Conservation (phyloP, 2,888 invertebrate species). For the Odontomyia ornata region DNA sequence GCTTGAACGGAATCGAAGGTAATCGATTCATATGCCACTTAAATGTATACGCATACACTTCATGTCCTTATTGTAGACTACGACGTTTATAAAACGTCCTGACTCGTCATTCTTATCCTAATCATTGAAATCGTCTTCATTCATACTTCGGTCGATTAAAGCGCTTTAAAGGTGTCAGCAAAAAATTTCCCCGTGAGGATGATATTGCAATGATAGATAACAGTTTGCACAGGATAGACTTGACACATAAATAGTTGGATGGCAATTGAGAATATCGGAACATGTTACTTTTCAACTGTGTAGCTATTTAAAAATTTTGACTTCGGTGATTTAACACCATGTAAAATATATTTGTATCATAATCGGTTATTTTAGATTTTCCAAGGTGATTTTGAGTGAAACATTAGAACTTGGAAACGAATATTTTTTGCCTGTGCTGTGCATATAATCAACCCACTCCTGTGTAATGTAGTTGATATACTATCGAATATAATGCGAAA, state of each 20-base stretch:
- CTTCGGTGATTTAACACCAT: too few species aligned
- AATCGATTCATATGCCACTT: constrained; percentile 19
- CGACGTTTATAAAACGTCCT: constrained; percentile 38
- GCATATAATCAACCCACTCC: too few species aligned
- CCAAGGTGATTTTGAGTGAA: too few species aligned
- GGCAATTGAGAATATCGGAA: too few species aligned
- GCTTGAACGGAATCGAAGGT: neutral
- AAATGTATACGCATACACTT: neutral
- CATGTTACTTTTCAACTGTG: too few species aligned
- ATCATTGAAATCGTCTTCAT: constrained; percentile 48
- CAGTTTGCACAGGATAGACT: too few species aligned
- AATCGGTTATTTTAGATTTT: too few species aligned
- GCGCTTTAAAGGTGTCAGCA: constrained; percentile 50
- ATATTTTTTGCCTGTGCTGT: too few species aligned
- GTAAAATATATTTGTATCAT: too few species aligned
- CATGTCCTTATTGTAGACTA: neutral
- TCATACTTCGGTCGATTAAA: constrained; percentile 49
- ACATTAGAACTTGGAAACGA: too few species aligned
- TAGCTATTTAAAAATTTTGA: too few species aligned
- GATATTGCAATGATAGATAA: constrained; percentile 44
- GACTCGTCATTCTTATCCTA: constrained; percentile 40
- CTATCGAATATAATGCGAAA: neutral
- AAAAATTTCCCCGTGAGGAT: constrained; percentile 46
- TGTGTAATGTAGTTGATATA: constrained; percentile 15
- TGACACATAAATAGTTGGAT: too few species aligned